phyloP scores from a whole-genome alignment of 2,113 vertebrate genomes.

The Hemibagrus wyckioides region DNA sequence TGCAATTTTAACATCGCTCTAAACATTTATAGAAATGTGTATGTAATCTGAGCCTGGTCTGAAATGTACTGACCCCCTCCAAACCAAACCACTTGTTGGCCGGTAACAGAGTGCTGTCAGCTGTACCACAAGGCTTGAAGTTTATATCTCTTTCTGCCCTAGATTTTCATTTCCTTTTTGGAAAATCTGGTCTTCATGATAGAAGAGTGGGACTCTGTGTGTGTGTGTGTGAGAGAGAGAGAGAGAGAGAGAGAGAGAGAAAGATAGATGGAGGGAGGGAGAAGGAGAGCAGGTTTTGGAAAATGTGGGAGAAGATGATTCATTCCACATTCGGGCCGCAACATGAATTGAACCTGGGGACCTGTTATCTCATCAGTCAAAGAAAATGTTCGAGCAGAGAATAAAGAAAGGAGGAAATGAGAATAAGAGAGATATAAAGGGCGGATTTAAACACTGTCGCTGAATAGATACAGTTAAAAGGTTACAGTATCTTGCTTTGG shows the following conservation, averaged over 20 bases:
- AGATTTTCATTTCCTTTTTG: constrained; percentile 93
- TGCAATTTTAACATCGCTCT: constrained; percentile 53
- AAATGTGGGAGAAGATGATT: constrained; percentile 88
- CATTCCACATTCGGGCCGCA: constrained; percentile 81
- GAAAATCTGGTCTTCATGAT: constrained; percentile 99
- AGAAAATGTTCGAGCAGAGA: constrained; percentile 65
- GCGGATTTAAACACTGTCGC: constrained; percentile 13
- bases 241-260: constrained; percentile 56
- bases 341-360: constrained; percentile 78
- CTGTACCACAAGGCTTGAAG: constrained; percentile 80
- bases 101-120: constrained; percentile 75
- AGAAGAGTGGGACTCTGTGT: constrained; percentile 57
- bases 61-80: constrained; percentile 37
- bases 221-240: constrained; percentile 58
- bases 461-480: constrained; percentile 26
- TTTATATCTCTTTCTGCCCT: constrained; percentile 59
- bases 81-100: constrained; percentile 56
- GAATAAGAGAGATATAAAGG: constrained; percentile 8
- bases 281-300: constrained; percentile 71
- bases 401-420: constrained; percentile 20
- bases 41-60: constrained; percentile 54
- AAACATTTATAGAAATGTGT: constrained; percentile 68
- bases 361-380: constrained; percentile 73
- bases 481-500: constrained; percentile 25
- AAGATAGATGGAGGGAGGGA: constrained; percentile 48